Percentiles rank a stretch among this genome's conserved stretches.
Conservation (phyloP, 2,797 vertebrate genomes). For the Fringilla coelebs region DNA sequence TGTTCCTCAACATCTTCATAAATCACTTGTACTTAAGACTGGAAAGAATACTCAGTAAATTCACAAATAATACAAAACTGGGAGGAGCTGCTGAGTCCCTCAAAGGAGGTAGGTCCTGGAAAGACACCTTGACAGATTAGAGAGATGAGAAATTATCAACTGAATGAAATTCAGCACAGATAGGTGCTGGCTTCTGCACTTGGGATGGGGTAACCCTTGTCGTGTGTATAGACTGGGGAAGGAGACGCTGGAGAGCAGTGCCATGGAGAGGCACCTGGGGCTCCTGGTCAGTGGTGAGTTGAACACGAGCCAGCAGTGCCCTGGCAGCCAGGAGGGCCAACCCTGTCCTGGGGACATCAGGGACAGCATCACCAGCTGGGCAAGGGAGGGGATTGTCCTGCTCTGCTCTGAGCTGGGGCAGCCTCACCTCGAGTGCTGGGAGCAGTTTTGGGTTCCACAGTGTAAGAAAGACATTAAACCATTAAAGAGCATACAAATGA, state of each 20-base stretch:
- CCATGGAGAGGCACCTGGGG: accelerated
- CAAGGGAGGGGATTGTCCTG: background rate
- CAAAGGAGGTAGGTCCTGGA: background rate
- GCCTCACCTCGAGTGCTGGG: accelerated
- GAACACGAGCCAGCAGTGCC: background rate
- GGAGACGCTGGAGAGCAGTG: background rate
- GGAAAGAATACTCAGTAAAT: background rate
- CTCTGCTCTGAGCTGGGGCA: accelerated
- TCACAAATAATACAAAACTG: background rate
- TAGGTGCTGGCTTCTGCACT: background rate
- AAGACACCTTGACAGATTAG: background rate
- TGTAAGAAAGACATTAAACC: background rate
- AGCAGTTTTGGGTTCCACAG: background rate
- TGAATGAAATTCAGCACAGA: background rate
- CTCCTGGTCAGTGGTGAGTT: accelerated
- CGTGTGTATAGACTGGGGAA: background rate
- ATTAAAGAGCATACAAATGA: background rate
- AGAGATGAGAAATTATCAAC: background rate
- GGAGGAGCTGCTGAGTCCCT: background rate
- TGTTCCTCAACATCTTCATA: background rate
- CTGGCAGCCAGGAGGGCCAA: background rate
- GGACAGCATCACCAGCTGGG: background rate
- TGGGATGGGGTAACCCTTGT: background rate
- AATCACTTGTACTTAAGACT: background rate
- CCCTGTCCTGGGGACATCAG: background rate